These are phyloP conservation scores for Caenorhabditis inopinata DNA, from an alignment of 1,140 invertebrate genomes.

Conservation along the genomic window DNA sequence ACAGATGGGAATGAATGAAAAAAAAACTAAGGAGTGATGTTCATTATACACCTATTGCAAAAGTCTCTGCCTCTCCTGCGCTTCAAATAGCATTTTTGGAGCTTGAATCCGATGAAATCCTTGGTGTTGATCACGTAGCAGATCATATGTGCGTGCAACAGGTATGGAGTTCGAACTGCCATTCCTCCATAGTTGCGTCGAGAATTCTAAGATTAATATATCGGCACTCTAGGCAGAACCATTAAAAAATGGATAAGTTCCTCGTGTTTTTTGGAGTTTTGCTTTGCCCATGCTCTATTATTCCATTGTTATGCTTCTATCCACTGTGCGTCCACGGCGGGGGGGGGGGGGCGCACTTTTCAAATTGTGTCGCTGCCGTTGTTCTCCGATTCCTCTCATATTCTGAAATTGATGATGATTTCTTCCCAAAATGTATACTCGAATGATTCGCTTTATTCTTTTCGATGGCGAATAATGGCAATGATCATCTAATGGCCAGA, in stretches of 20 bases:
- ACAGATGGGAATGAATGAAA: no score
- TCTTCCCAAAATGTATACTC: slow-evolving; percentile 19
- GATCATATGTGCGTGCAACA: slow-evolving; percentile 48
- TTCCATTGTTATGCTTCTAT: slow-evolving; percentile 27
- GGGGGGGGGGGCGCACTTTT: neutral
- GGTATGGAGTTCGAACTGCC: slow-evolving; percentile 42
- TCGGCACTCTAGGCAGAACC: no score
- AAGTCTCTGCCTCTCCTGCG: neutral
- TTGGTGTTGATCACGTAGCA: no score
- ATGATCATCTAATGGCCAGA: neutral
- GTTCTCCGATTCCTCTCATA: no score
- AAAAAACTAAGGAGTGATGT: no score
- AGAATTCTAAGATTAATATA: no score
- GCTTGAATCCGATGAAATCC: no score
- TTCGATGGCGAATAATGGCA: slow-evolving; percentile 17
- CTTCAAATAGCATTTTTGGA: no score
- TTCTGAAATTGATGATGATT: no score
- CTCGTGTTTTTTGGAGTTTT: no score
- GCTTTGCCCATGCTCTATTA: neutral
- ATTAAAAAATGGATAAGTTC: no score
- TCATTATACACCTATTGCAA: no score
- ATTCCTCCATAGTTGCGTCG: slow-evolving; percentile 37
- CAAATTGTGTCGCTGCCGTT: neutral
- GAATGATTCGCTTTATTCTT: slow-evolving; percentile 5
- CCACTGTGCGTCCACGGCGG: neutral